Evolutionary conservation across 2,888 invertebrate genomes (phyloP), one percentile per base, ranked within the genome.

Genomic region (Dusona sp.): DNA sequence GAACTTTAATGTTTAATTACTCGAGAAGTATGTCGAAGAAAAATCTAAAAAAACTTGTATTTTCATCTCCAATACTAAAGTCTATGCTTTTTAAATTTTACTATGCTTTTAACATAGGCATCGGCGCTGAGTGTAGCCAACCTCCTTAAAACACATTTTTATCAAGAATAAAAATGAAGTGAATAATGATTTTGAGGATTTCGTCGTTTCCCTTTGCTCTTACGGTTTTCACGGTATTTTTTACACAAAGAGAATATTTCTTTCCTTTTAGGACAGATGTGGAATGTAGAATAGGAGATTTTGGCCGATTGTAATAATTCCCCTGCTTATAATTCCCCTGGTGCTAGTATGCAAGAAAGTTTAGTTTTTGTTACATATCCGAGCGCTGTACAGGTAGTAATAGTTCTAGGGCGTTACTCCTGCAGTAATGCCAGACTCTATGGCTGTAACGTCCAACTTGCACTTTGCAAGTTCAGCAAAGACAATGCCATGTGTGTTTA

Each of bases 381-480:
- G 3, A n/a, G 19, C n/a, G 29, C 19, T 0, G 25, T 36, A 57
- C n/a, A 33, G 38, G 64, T 33, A 42, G 54, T 19, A 57, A 73
- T 42, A 67, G 67, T 65, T 54, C 19, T 19, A 67, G 9, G n/a
- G 48, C 42, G 54, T 51, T 36, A 72, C 38, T 80, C 80, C n/a
- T n/a, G 64, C 36, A 16, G 45, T 48, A 65, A 29, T 22, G 42
- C 67, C n/a, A 51, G 42, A 51, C 42, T 51, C 25, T 19, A 54
- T 7, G 25, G 36, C 84, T 74, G 68, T 73, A 74, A 57, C 74
- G 83, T 77, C 67, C 74, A 86, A 86, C 67, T 74, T 78, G 64
- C 81, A 78, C 64, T 73, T 42, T 67, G 77, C 38, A 29, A 81
- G 57, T 79, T 48, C 64, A 83, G 70, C 54, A 73, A 45, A 78